Evolutionary conservation across 2,797 vertebrate genomes (phyloP), one percentile per base, ranked within the genome.

Genomic region (Oryzias sinensis): DNA sequence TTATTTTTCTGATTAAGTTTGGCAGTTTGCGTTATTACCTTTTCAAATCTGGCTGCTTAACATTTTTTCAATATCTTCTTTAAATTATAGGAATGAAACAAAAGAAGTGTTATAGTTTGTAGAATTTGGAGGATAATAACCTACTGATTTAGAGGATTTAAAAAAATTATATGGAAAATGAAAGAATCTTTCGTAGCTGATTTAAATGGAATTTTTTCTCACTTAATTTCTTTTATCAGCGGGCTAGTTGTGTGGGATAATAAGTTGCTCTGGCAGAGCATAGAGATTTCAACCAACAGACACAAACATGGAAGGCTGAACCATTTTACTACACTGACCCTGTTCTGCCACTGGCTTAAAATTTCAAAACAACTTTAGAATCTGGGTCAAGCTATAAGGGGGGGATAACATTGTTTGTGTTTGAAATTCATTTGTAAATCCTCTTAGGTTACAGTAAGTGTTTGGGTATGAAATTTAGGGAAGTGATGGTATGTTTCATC

Each of bases 331-430:
- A 56, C 11, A 7, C 8, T 61, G 71, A 79, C 69, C 72, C 62
- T 29, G 56, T 81, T 82, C 67, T 65, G 57, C 41, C 27, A 6
- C 16, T 7, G 43, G 66, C 49, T 65, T 63, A 75, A 48, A 43
- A 44, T 51, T 14, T 22, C 43, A 17, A 69, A 71, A 59, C 56
- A 75, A 37, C 40, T 5, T 51, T 1, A 41, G 55, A 18, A 81
- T 74, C 11, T 82, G 77, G 79, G 76, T 81, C 76, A 77, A 20
- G 40, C n/a, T 15, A 46, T 49, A 20, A 16, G 17, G 46, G 51
- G 53, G 29, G 53, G 0, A 3, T 40, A 41, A 40, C 24, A 1
- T 17, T 60, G 52, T 67, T 43, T 25, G 24, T 44, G 22, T 43
- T 22, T 5, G 5, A 41, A 57, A 62, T 43, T 29, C 2, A 18